Evolutionary conservation across 2,113 vertebrate species (phyloP), one percentile per base, ranked within the genome.

Genomic region (Eudorcas thomsonii): DNA sequence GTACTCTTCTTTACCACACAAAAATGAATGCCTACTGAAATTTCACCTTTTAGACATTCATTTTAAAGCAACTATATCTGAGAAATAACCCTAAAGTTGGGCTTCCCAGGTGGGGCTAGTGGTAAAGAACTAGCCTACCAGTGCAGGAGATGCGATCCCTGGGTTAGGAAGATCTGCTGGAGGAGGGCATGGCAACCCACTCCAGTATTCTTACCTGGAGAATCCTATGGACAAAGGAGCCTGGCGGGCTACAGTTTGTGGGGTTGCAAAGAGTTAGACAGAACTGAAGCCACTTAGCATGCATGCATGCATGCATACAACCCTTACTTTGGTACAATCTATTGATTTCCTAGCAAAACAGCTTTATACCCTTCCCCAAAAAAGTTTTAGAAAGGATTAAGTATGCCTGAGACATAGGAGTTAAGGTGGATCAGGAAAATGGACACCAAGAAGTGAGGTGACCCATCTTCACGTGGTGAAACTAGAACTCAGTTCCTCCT

Each of bases 41-140:
- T 45, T 28, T 59, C 39, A 52, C 71, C 54, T 92, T 92, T 52
- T 13, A 19, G 33, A 90, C 26, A 55, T 62, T 87, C 26, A 15
- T 88, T 95, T 80, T 59, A 90, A 96, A n/a, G 19, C 21, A 80
- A 67, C 36, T 62, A 43, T 93, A 57, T 23, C 64, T 30, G 48
- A 74, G 50, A 50, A 71, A 5, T 74, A 90, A 78, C 1, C 17
- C 2, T 81, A 25, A 82, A 67, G 19, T 28, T 26, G 4, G 9
- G 71, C 36, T 77, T 43, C 71, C 71, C 71, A 77, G 36, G 71
- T 43, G 12, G 23, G 71, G 21, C 21, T 43, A 43, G 21, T 74
- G 36, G 21, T 74, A 25, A 74, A 74, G 5, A 25, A 4, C n/a
- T 23, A 71, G n/a, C 67, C 36, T 43, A 11, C 71, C 36, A 74